A percentile compares a stretch with the other conserved stretches of the same genome.
Conservation (phyloP, 2,888 invertebrate genomes). For the Subacronicta megacephala region DNA sequence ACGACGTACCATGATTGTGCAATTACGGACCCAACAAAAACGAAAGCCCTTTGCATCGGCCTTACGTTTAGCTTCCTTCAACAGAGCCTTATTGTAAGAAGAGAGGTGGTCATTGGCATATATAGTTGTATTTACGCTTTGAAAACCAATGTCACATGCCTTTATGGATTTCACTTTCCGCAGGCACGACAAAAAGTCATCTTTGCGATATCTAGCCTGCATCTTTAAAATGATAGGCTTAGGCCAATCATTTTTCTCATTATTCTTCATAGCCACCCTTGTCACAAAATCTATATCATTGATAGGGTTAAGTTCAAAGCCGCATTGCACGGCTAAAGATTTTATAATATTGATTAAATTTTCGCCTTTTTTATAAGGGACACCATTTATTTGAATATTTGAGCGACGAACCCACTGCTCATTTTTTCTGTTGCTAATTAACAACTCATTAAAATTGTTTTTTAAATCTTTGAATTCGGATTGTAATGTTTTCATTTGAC, state of each 20-base stretch:
- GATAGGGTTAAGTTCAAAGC: neutral
- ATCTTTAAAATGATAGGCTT: conserved; percentile 1
- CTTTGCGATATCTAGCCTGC: conserved; percentile 4
- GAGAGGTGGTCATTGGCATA: conserved; percentile 4
- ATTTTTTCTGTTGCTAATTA: no score
- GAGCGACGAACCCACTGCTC: conserved; percentile 1
- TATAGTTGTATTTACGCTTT: neutral
- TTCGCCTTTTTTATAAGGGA: conserved; percentile 5
- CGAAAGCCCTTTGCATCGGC: neutral
- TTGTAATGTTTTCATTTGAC: no score
- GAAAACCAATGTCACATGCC: conserved; percentile 2
- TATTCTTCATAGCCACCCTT: conserved; percentile 1
- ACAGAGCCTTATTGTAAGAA: neutral
- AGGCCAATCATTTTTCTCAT: neutral
- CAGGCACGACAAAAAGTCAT: neutral
- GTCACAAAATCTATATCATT: neutral
- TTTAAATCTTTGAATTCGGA: no score
- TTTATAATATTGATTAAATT: conserved; percentile 3
- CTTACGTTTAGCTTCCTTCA: neutral
- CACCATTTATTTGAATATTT: conserved; percentile 2
- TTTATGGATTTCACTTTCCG: neutral
- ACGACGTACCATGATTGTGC: neutral
- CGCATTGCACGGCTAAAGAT: neutral
- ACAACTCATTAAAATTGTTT: no score
- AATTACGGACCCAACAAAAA: conserved; percentile 1